These are phyloP conservation scores for Dendroctonus ponderosae DNA, from an alignment of 1,140 invertebrate genomes.

Conservation along the genomic window DNA sequence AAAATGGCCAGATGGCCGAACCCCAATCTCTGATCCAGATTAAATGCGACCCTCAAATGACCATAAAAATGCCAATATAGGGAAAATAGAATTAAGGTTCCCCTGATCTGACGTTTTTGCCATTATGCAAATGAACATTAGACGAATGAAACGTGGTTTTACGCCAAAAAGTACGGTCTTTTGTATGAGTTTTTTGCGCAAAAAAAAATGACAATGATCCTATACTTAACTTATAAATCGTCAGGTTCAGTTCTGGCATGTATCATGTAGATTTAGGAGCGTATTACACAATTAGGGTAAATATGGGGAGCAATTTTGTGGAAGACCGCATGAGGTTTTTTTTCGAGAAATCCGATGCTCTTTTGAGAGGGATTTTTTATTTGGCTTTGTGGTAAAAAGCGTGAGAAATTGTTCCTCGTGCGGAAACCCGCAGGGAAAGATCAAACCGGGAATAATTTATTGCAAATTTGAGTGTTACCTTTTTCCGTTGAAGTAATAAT, in stretches of 20 bases:
- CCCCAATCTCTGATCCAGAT: constrained; percentile 26
- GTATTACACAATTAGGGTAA: neutral
- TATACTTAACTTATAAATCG: constrained; percentile 33
- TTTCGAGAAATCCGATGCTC: neutral
- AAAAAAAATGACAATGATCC: constrained; percentile 5
- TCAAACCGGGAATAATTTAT: neutral
- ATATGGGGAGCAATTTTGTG: neutral
- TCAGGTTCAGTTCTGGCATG: constrained; percentile 3
- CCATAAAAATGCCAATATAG: constrained; percentile 35
- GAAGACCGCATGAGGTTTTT: neutral
- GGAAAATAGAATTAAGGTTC: constrained; percentile 33
- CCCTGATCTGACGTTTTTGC: constrained; percentile 31
- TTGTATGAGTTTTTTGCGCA: constrained; percentile 7
- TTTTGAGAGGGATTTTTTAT: too few relatives aligned
- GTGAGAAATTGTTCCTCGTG: constrained; percentile 2
- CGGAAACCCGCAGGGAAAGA: neutral
- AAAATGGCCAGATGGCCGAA: constrained; percentile 14
- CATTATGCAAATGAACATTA: constrained; percentile 36
- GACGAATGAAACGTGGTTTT: constrained; percentile 9
- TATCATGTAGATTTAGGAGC: neutral
- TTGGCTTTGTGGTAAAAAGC: neutral
- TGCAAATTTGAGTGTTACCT: too few relatives aligned
- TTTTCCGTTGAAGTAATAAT: too few relatives aligned
- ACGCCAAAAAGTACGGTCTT: constrained; percentile 14
- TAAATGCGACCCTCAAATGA: constrained; percentile 32